phyloP scores from a whole-genome alignment of 2,797 vertebrate genomes.

The Phalloptychus januarius region DNA sequence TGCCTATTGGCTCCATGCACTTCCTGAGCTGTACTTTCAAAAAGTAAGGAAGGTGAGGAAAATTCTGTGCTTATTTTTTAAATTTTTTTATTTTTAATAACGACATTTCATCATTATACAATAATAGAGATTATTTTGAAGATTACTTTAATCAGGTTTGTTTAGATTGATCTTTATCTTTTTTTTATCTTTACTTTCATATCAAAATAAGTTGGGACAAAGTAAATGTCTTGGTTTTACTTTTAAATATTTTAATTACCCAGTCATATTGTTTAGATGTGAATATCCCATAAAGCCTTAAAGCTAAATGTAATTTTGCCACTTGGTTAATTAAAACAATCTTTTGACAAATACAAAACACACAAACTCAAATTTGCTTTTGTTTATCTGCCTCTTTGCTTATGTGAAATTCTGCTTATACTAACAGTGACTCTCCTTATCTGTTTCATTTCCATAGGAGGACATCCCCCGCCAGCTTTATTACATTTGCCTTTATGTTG shows the following conservation, averaged over 20 bases:
- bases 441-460: constrained; percentile 72
- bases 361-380: background rate
- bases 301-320: background rate
- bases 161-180: background rate
- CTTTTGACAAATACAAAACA: background rate
- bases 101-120: background rate
- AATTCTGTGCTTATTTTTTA: background rate
- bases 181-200: background rate
- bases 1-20: constrained; percentile 87
- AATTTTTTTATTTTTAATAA: background rate
- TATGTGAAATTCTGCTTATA: background rate
- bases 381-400: background rate
- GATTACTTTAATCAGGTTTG: background rate
- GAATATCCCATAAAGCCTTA: background rate
- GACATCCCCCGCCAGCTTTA: constrained; percentile 88
- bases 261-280: background rate
- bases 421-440: constrained; percentile 3
- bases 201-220: background rate
- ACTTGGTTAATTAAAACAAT: background rate
- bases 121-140: background rate
- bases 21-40: constrained; percentile 88
- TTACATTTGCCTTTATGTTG: constrained; percentile 88
- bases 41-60: constrained; percentile 86
- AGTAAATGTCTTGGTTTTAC: background rate
- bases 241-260: background rate